Conservation (phyloP, 2,797 vertebrate species). For the Anguilla megastoma region DNA sequence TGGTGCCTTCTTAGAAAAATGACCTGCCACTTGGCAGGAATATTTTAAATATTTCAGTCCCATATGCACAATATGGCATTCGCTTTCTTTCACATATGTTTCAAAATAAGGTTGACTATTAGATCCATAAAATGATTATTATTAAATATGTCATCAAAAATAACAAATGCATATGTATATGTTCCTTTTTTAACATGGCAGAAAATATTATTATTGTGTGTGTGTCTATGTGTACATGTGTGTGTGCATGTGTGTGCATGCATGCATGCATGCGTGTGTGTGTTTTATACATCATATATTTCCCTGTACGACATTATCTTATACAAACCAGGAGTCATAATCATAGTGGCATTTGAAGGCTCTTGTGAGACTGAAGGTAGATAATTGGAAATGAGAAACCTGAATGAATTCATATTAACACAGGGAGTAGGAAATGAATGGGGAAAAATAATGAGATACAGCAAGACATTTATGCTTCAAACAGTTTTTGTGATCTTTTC, state of each 20-base stretch:
- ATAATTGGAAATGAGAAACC: slow-evolving; percentile 33
- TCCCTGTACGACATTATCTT: not conserved
- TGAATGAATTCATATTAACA: not conserved
- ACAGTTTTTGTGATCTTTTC: not conserved
- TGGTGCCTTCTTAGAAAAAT: slow-evolving; percentile 25
- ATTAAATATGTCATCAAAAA: not conserved
- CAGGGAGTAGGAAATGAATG: not conserved
- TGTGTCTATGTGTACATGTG: too few species aligned
- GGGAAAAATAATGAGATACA: not conserved
- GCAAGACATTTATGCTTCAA: not conserved
- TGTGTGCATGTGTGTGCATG: too few species aligned
- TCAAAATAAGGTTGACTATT: not conserved
- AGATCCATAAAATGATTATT: not conserved
- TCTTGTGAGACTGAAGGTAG: slow-evolving; percentile 23
- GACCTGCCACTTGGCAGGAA: slow-evolving; percentile 9
- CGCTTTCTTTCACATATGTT: not conserved
- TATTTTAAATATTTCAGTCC: not conserved
- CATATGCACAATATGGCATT: not conserved
- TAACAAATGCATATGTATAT: not conserved
- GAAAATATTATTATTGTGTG: too few species aligned
- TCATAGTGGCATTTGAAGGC: not conserved
- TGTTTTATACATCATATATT: not conserved
- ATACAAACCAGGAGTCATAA: slow-evolving; percentile 3
- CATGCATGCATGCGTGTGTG: not conserved
- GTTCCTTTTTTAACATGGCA: not conserved